phyloP scores from a whole-genome alignment of 2,797 vertebrate species.

The Neosilurus mollespiculum region DNA sequence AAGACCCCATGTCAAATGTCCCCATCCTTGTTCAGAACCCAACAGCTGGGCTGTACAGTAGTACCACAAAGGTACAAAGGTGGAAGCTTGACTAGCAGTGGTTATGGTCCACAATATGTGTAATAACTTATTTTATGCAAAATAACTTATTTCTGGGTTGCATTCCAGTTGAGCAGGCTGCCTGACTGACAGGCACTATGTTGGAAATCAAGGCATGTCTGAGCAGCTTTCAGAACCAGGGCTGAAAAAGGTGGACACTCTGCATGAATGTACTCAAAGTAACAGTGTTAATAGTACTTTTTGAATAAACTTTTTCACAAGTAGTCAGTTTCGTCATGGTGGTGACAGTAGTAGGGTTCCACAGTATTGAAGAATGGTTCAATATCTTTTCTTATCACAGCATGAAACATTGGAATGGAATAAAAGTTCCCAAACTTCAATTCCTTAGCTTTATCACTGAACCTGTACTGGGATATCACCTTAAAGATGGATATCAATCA shows the following conservation, averaged over 20 bases:
- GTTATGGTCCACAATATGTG: slow-evolving; percentile 36
- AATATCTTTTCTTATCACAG: neutral
- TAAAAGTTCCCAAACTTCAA: neutral
- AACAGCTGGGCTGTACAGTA: slow-evolving; percentile 37
- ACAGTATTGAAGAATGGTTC: neutral
- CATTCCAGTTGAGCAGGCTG: slow-evolving; percentile 49
- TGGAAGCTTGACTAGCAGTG: slow-evolving; percentile 52
- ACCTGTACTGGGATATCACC: neutral
- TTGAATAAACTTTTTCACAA: neutral
- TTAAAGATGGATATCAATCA: neutral
- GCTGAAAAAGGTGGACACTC: slow-evolving; percentile 42
- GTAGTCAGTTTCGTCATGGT: neutral
- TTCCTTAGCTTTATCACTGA: neutral
- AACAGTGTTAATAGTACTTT: neutral
- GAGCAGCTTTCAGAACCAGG: slow-evolving; percentile 57
- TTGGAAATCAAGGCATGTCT: slow-evolving; percentile 56
- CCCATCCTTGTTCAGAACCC: slow-evolving; percentile 16
- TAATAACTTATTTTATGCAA: slow-evolving; percentile 7
- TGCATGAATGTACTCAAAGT: slow-evolving; percentile 8
- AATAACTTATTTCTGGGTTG: slow-evolving; percentile 38
- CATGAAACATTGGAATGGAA: slow-evolving; percentile 1
- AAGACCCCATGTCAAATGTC: neutral
- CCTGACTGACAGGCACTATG: slow-evolving; percentile 49
- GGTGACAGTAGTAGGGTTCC: neutral
- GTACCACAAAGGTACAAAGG: slow-evolving; percentile 21